These are phyloP conservation scores for Apotomis capreana DNA, from an alignment of 2,888 invertebrate species.

Conservation along the genomic window DNA sequence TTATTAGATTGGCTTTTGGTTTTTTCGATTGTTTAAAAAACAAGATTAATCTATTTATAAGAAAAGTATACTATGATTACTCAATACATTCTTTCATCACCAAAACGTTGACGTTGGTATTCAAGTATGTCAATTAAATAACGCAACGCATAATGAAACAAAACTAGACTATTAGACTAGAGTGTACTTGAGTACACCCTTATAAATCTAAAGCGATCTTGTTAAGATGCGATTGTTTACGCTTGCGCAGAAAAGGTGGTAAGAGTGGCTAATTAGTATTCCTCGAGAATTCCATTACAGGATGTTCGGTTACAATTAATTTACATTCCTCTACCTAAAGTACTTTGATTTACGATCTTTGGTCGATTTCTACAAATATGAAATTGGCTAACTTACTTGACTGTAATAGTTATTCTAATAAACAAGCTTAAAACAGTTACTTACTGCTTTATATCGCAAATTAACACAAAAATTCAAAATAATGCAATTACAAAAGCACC, in stretches of 20 bases:
- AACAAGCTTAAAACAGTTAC: too few relatives aligned
- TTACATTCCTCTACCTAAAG: background rate
- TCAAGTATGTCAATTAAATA: background rate
- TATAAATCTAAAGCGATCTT: constrained; percentile 31
- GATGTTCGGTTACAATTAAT: constrained; percentile 44
- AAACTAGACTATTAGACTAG: constrained; percentile 7
- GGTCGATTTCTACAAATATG: background rate
- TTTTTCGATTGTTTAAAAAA: too few relatives aligned
- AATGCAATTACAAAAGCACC: too few relatives aligned
- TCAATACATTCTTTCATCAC: too few relatives aligned
- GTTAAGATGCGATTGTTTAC: constrained; percentile 63
- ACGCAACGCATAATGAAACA: background rate
- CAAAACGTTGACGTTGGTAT: too few relatives aligned
- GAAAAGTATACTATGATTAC: too few relatives aligned
- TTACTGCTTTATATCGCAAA: too few relatives aligned
- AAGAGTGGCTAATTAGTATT: constrained; percentile 75
- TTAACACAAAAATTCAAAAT: too few relatives aligned
- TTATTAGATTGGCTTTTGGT: too few relatives aligned
- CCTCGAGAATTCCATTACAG: constrained; percentile 58
- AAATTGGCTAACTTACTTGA: background rate
- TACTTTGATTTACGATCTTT: background rate
- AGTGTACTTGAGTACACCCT: constrained; percentile 7
- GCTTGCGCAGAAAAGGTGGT: constrained; percentile 67
- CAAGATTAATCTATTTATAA: too few relatives aligned
- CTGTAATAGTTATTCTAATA: too few relatives aligned